Percentiles rank a stretch among this genome's conserved stretches.
These are phyloP conservation scores for Polyommatus iphigenia DNA, from an alignment of 2,888 invertebrate genomes.

Conservation along the genomic window DNA sequence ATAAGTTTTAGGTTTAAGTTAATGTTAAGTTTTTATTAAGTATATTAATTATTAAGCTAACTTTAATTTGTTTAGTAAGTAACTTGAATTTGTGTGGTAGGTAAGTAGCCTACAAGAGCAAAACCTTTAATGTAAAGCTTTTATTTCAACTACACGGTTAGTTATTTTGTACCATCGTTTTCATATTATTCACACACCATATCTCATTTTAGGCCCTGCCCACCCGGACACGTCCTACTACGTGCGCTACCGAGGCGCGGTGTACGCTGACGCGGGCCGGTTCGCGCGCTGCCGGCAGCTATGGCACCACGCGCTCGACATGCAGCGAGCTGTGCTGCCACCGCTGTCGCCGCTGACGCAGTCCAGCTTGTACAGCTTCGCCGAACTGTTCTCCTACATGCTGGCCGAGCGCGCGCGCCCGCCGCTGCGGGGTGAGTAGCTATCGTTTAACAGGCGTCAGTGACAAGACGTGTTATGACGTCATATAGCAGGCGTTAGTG, in stretches of 20 bases:
- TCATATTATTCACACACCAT: too few relatives aligned
- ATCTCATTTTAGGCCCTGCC: slow-evolving; percentile 83
- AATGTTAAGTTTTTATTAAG: too few relatives aligned
- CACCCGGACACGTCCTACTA: slow-evolving; percentile 99
- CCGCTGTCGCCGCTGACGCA: slow-evolving; percentile 97
- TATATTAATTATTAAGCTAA: too few relatives aligned
- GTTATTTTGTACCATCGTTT: too few relatives aligned
- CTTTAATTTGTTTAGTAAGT: too few relatives aligned
- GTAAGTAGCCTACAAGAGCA: too few relatives aligned
- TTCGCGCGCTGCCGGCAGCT: slow-evolving; percentile 95
- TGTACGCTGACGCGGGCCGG: slow-evolving; percentile 97
- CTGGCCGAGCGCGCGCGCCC: slow-evolving; percentile 90
- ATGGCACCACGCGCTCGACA: slow-evolving; percentile 96
- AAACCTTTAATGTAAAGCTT: too few relatives aligned
- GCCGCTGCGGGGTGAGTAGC: slow-evolving; percentile 74
- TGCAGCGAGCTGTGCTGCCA: slow-evolving; percentile 96
- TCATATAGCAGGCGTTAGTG: not conserved
- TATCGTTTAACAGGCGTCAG: not conserved
- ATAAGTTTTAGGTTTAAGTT: too few relatives aligned
- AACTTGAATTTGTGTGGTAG: too few relatives aligned
- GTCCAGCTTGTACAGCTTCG: slow-evolving; percentile 95
- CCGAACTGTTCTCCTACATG: slow-evolving; percentile 93
- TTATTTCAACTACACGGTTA: too few relatives aligned
- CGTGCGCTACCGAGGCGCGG: slow-evolving; percentile 94
- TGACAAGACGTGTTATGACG: too few relatives aligned